Percentiles rank a stretch among this genome's conserved stretches.
Conservation (phyloP, 2,113 vertebrate genomes). For the Antigone vipio region DNA sequence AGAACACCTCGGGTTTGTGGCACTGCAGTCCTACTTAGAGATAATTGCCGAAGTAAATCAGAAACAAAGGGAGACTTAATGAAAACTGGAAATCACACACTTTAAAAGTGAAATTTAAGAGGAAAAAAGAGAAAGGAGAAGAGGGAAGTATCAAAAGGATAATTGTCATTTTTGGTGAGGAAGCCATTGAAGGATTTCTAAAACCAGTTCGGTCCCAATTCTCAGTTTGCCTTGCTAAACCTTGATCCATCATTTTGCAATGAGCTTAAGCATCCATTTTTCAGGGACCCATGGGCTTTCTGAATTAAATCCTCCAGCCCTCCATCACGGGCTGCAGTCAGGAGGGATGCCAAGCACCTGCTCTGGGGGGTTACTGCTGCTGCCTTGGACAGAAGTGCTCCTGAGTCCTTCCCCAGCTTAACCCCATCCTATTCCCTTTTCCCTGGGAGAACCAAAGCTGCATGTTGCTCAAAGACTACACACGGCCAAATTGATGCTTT, state of each 20-base stretch:
- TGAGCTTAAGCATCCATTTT: background rate
- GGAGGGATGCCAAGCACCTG: background rate
- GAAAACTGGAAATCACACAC: conserved; percentile 7
- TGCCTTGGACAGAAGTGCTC: background rate
- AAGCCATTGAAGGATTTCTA: background rate
- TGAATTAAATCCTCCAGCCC: background rate
- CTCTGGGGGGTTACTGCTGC: background rate
- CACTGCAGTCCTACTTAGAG: conserved; percentile 18
- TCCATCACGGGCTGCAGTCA: background rate
- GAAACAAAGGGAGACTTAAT: background rate
- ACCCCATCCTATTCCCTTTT: background rate
- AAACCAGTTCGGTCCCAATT: background rate
- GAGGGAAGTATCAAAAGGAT: background rate
- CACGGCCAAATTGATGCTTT: accelerated
- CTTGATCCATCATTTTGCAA: background rate
- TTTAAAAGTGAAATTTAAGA: conserved; percentile 10
- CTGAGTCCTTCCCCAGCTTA: background rate
- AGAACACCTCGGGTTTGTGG: background rate
- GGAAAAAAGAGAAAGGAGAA: background rate
- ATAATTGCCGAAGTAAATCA: conserved; percentile 49
- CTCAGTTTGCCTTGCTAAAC: background rate
- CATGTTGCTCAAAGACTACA: background rate
- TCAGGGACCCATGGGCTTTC: background rate
- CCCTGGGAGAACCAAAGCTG: background rate
- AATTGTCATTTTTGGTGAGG: background rate